These are phyloP conservation scores for Operophtera brumata DNA, from an alignment of 2,888 invertebrate genomes.

Conservation along the genomic window DNA sequence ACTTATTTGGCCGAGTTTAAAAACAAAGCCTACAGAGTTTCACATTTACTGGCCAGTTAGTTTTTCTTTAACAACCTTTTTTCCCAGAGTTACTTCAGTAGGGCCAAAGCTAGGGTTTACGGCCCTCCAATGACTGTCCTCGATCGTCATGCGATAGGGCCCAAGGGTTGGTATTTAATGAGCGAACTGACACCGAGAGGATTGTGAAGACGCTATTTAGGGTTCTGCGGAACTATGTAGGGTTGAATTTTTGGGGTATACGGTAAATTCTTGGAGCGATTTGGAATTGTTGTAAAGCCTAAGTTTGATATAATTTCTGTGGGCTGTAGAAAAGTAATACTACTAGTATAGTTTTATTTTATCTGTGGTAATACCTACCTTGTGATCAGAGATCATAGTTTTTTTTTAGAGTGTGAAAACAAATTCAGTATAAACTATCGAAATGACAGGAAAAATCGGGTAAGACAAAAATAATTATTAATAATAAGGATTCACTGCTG, in stretches of 20 bases:
- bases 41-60: too few species aligned
- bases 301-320: neutral
- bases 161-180: conserved; percentile 52
- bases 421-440: too few species aligned
- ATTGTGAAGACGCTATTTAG: conserved; percentile 40
- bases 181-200: conserved; percentile 43
- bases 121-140: conserved; percentile 40
- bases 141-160: conserved; percentile 56
- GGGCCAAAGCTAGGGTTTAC: conserved; percentile 40
- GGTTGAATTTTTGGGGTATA: conserved; percentile 11
- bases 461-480: too few species aligned
- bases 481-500: too few species aligned
- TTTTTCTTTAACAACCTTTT: too few species aligned
- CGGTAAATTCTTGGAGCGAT: conserved; percentile 3
- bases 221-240: conserved; percentile 21
- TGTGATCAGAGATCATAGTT: too few species aligned
- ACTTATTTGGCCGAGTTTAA: too few species aligned
- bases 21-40: too few species aligned
- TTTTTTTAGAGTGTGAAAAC: too few species aligned
- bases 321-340: neutral
- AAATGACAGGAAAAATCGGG: too few species aligned
- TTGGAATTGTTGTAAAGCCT: conserved; percentile 5
- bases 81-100: conserved; percentile 27
- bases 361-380: too few species aligned
- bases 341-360: neutral